Evolutionary conservation across 2,888 invertebrate genomes (phyloP), one percentile per base, ranked within the genome.

Genomic region (Sympetrum striolatum): DNA sequence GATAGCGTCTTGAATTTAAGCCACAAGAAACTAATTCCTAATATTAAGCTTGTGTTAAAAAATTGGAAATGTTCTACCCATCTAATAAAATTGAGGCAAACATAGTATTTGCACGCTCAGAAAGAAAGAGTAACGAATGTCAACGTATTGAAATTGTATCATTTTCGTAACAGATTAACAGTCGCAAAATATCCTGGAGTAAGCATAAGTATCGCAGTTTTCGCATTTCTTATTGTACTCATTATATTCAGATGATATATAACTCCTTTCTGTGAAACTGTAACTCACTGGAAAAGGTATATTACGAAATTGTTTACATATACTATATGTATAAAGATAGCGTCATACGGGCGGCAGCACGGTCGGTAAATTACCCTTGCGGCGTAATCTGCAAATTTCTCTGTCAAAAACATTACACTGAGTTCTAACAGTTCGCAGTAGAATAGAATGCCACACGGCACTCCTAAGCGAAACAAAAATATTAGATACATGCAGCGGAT

Each of bases 311-410:
- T 60, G 81, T 82, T 86, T 86, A 60, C 86, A 53, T 82, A 35
- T 60, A 35, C 37, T 22, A 60, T 58, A 86, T 37, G 60, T 37
- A 86, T 60, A 86, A 64, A 37, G 86, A 86, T 60, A 86, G 86
- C 86, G 86, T 86, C 86, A 86, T 86, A 86, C 86, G 86, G 86
- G 86, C 86, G 86, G 86, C 86, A 86, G 86, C 86, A 86, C 86
- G 86, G 60, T 86, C 86, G 86, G 86, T 86, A 60, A 25, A 31
- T 60, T 58, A 86, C 86, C 58, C 86, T 86, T 86, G 86, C 86
- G 86, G 86, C 86, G 86, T 86, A 86, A 64, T 86, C 86, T 60
- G 86, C 60, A 86, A 86, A 86, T 86, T 86, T 60, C 58, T 31
- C 31, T 48, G 86, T 86, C 86, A 86, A 86, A 86, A 86, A 86